phyloP scores from a whole-genome alignment of 1,140 invertebrate species.

The Lepidostoma basale region DNA sequence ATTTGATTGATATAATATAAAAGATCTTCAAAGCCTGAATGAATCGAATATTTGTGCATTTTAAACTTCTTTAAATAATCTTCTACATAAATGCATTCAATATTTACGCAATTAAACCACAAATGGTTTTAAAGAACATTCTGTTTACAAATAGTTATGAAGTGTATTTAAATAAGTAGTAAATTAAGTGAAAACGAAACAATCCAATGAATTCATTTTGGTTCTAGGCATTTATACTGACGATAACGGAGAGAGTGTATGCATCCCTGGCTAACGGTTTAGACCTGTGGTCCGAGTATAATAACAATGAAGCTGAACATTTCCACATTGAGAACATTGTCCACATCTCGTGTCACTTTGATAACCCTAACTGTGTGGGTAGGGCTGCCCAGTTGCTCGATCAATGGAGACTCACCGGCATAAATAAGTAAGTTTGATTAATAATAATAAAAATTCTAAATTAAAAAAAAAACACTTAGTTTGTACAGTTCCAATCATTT shows the following conservation, averaged over 20 bases:
- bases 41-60: too few species aligned
- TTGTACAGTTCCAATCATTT: neutral
- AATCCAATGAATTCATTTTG: neutral
- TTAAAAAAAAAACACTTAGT: too few species aligned
- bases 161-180: too few species aligned
- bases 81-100: too few species aligned
- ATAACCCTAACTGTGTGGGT: neutral
- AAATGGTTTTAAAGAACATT: too few species aligned
- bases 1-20: too few species aligned
- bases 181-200: too few species aligned
- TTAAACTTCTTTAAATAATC: too few species aligned
- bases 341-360: slow-evolving; percentile 21
- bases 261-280: neutral
- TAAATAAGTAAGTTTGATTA: neutral
- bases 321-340: slow-evolving; percentile 18
- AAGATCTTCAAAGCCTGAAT: too few species aligned
- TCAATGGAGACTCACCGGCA: neutral
- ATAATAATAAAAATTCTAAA: neutral
- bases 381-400: neutral
- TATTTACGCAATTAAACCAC: too few species aligned
- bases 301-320: neutral
- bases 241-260: slow-evolving; percentile 10
- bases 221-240: neutral
- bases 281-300: neutral
- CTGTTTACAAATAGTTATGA: too few species aligned